These are phyloP conservation scores for Cephalopholis sonnerati DNA, from an alignment of 2,113 vertebrate species.

Conservation along the genomic window DNA sequence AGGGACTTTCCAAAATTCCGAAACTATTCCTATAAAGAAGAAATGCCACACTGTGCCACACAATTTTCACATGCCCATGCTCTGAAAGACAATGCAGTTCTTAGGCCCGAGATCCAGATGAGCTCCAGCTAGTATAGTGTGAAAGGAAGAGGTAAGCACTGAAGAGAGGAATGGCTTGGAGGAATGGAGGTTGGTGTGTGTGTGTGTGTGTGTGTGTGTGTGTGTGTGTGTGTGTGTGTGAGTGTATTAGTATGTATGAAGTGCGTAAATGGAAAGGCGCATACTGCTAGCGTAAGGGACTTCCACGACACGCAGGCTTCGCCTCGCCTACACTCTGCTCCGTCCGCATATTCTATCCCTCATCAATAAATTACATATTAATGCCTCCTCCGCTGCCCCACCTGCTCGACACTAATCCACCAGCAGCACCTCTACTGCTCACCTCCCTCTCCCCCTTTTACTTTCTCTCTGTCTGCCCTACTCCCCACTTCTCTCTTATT, in stretches of 20 bases:
- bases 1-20: neutral
- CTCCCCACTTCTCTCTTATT: neutral
- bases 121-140: neutral
- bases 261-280: constrained; percentile 79
- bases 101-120: neutral
- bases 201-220: constrained; percentile 12
- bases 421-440: neutral
- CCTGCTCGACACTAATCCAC: constrained; percentile 55
- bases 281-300: constrained; percentile 81
- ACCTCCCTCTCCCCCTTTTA: neutral
- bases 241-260: constrained; percentile 82
- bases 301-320: constrained; percentile 70
- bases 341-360: constrained; percentile 78
- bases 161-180: constrained; percentile 16
- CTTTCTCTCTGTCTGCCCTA: neutral
- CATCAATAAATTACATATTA: constrained; percentile 84
- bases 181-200: constrained; percentile 17
- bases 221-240: constrained; percentile 1
- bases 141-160: neutral
- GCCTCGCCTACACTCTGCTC: constrained; percentile 75
- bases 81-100: constrained; percentile 14
- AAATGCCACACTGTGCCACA: neutral
- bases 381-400: constrained; percentile 64
- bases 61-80: neutral
- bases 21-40: neutral